Evolutionary conservation across 2,797 vertebrate genomes (phyloP), one percentile per base, ranked within the genome.

Genomic region (Lithobates sylvaticus): DNA sequence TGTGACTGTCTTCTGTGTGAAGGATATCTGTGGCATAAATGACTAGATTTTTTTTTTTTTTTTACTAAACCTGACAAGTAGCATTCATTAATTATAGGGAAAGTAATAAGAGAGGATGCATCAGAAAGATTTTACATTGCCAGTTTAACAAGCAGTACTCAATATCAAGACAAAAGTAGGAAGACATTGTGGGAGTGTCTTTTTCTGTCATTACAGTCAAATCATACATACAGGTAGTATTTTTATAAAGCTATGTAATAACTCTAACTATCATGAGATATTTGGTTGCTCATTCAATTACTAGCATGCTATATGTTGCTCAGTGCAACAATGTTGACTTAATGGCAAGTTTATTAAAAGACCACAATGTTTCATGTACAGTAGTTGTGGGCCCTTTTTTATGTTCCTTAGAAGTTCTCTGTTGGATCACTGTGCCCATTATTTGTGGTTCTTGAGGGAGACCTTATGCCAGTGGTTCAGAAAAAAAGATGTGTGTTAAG

Each of bases 51-150:
- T 87, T 81, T 87, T 87, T 87, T 84, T 78, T 36, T 39, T 39
- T 39, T 39, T 9, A 54, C 76, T 87, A 87, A 87, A 83, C 82
- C 81, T 87, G 86, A 87, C 86, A 87, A 87, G 86, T 76, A 84
- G 84, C 86, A 87, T 87, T 87, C 86, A 87, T 87, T 87, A 87
- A 87, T 87, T 87, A 87, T 87, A 87, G 76, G 76, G 81, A 87
- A 87, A 84, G 86, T 87, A 87, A 87, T 80, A 87, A 87, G 86
- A 83, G 86, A 68, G 81, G 65, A 75, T 80, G 72, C 81, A 87
- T 84, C 81, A 84, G 70, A 87, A 73, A 61, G 42, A 80, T 84
- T 78, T 84, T 78, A 84, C 80, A 79, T 84, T 58, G 32, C 76
- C 86, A 77, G 39, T 79, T 87, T 87, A 87, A 87, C 86, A 87